Evolutionary conservation across 92 coral and sea anemone genomes (phyloP).

Genomic region (Umimayanthus kanabou): DNA sequence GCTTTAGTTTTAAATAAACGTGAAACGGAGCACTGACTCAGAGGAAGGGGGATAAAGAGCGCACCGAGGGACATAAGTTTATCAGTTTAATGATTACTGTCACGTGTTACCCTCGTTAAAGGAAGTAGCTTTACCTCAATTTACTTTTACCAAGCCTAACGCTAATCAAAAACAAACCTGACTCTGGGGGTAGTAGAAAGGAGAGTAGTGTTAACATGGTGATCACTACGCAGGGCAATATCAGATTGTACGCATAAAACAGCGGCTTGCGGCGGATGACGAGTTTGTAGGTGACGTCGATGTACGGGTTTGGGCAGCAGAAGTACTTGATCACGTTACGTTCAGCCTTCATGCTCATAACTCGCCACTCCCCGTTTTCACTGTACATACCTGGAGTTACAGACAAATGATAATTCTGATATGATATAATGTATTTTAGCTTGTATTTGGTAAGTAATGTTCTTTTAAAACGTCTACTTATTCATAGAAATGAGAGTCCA

Average conservation of each 20-base stretch:
- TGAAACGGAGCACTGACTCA: too few relatives aligned
- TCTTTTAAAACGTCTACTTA: too few relatives aligned
- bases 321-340: slow-evolving; percentile 48
- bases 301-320: slow-evolving; percentile 55
- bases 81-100: too few relatives aligned
- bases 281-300: slow-evolving; percentile 51
- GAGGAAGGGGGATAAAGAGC: too few relatives aligned
- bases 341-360: slow-evolving; percentile 45
- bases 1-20: too few relatives aligned
- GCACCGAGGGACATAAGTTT: too few relatives aligned
- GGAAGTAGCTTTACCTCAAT: too few relatives aligned
- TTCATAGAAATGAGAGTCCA: too few relatives aligned
- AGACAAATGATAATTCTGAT: neutral
- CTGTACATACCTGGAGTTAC: slow-evolving; percentile 37
- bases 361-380: slow-evolving; percentile 52
- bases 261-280: slow-evolving; percentile 54
- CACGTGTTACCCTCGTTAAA: too few relatives aligned
- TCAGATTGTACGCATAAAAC: slow-evolving; percentile 55
- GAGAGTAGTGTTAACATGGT: slow-evolving; percentile 53
- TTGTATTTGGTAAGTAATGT: too few relatives aligned
- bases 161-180: slow-evolving; percentile 30
- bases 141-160: too few relatives aligned
- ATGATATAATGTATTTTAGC: too few relatives aligned
- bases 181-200: slow-evolving; percentile 60
- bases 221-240: slow-evolving; percentile 50